Percentiles rank a stretch among this genome's conserved stretches.
Conservation (phyloP, 64 coral and sea anemone species). For the Stylophora pistillata region DNA sequence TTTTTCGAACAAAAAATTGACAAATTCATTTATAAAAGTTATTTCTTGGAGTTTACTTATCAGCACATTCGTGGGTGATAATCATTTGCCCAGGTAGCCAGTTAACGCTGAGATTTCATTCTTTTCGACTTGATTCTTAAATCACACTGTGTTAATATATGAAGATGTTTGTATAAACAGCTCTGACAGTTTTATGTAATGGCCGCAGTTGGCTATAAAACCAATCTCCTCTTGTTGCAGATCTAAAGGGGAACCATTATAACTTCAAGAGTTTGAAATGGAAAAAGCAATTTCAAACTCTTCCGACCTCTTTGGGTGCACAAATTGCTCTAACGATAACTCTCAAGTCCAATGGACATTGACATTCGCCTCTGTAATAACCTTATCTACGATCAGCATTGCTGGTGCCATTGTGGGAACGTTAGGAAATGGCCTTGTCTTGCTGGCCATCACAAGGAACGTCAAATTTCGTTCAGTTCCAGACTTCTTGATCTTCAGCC, state of each 20-base stretch:
- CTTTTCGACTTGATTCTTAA: too few species aligned
- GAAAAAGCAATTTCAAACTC: neutral
- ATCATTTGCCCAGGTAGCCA: too few species aligned
- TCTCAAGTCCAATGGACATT: neutral
- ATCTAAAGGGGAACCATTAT: neutral
- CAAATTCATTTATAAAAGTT: too few species aligned
- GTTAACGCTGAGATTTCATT: too few species aligned
- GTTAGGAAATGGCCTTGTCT: slow-evolving; percentile 40
- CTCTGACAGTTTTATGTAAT: neutral
- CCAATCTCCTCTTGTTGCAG: neutral
- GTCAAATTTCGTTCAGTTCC: neutral
- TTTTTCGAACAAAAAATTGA: too few species aligned
- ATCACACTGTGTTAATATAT: too few species aligned
- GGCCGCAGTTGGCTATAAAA: neutral
- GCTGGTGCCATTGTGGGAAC: slow-evolving; percentile 9
- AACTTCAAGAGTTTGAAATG: neutral
- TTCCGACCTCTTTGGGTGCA: neutral
- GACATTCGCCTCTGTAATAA: neutral
- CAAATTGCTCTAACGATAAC: neutral
- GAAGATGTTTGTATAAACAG: neutral
- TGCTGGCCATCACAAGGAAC: slow-evolving; percentile 13
- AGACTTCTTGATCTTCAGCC: slow-evolving; percentile 39
- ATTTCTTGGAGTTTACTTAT: too few species aligned
- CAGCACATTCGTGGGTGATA: too few species aligned
- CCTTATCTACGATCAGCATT: slow-evolving; percentile 2